These are phyloP conservation scores for Gadus chalcogrammus DNA, from an alignment of 2,113 vertebrate genomes.

Conservation along the genomic window DNA sequence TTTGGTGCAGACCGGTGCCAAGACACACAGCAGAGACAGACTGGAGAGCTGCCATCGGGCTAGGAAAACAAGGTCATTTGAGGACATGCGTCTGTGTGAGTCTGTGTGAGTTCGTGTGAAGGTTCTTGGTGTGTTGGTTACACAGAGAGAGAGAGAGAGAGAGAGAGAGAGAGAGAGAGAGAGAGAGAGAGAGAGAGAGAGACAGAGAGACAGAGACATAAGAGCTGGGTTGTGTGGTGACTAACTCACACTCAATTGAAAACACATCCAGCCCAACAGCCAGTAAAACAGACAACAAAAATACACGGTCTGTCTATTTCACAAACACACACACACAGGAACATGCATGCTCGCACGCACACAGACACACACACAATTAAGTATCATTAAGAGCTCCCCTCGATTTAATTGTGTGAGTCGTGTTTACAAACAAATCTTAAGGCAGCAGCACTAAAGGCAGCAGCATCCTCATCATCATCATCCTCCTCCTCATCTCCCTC, in stretches of 20 bases:
- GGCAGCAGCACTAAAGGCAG: too few relatives aligned
- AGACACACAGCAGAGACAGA: conserved; percentile 25
- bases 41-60: conserved; percentile 36
- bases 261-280: conserved; percentile 32
- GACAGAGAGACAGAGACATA: conserved; percentile 12
- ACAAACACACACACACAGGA: background rate
- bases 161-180: too few relatives aligned
- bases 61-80: conserved; percentile 26
- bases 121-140: conserved; percentile 2
- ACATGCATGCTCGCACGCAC: background rate
- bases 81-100: conserved; percentile 39
- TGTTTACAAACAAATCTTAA: too few relatives aligned
- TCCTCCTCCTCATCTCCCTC: too few relatives aligned
- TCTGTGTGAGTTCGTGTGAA: conserved; percentile 30
- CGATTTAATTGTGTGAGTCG: too few relatives aligned
- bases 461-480: too few relatives aligned
- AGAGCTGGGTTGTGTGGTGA: conserved; percentile 25
- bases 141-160: too few relatives aligned
- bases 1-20: conserved; percentile 22
- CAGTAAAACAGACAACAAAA: conserved; percentile 47
- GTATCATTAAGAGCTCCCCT: conserved; percentile 7
- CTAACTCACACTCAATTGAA: conserved; percentile 39
- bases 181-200: background rate
- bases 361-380: background rate
- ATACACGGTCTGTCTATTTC: conserved; percentile 35